These are phyloP conservation scores for Brachyopa scutellaris DNA, from an alignment of 2,888 invertebrate species.

Conservation along the genomic window DNA sequence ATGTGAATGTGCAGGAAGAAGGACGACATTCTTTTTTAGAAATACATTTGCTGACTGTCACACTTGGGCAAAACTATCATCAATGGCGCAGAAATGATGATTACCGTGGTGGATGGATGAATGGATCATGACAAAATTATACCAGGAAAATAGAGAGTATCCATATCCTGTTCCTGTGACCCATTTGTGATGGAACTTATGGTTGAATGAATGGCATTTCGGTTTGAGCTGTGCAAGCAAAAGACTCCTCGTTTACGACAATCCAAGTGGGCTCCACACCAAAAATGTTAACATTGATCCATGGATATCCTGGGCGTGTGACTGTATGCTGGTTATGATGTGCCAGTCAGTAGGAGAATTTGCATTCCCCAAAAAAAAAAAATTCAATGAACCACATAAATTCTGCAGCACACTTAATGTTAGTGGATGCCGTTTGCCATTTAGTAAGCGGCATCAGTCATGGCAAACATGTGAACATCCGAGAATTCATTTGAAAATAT, in stretches of 20 bases:
- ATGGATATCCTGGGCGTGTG: conserved; percentile 17
- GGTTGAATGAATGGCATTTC: conserved; percentile 9
- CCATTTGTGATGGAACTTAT: conserved; percentile 13
- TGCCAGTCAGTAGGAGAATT: background rate
- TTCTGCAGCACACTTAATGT: conserved; percentile 30
- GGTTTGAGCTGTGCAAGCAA: conserved; percentile 19
- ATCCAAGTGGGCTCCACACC: background rate
- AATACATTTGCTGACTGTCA: conserved; percentile 17
- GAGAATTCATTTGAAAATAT: conserved; percentile 20
- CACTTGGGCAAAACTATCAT: background rate
- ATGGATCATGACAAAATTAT: background rate
- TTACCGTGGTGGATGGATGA: background rate
- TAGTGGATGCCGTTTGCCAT: background rate
- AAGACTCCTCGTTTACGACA: background rate
- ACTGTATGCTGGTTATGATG: background rate
- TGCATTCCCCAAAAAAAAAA: conserved; percentile 1
- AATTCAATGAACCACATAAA: conserved; percentile 58
- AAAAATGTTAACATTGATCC: conserved; percentile 41
- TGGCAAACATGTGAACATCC: conserved; percentile 36
- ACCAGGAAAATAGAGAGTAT: background rate
- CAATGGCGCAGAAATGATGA: conserved; percentile 5
- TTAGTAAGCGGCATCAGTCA: conserved; percentile 10
- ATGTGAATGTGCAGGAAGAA: background rate
- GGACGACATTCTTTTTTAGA: background rate
- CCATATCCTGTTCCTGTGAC: conserved; percentile 4